These are phyloP conservation scores for Cottoperca gobio DNA, from an alignment of 2,797 vertebrate genomes.

Conservation along the genomic window DNA sequence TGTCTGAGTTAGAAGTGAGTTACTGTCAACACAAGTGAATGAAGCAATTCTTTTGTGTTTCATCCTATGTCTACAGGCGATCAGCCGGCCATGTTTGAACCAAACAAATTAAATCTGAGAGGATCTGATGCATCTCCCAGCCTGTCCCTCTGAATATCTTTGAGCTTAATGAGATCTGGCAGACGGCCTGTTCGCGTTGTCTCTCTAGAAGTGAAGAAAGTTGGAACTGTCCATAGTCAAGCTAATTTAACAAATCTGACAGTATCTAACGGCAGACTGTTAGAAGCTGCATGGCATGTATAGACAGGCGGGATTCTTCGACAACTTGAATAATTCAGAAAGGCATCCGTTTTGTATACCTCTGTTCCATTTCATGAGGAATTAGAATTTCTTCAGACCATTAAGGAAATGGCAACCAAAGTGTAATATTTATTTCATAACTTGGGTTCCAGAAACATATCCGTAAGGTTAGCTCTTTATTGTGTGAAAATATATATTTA, in stretches of 20 bases:
- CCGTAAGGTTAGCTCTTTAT: no score
- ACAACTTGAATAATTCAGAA: conserved; percentile 8
- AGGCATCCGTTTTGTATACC: neutral
- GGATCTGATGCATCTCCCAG: conserved; percentile 63
- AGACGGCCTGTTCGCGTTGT: conserved; percentile 56
- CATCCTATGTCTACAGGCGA: conserved; percentile 60
- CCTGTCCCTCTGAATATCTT: conserved; percentile 64
- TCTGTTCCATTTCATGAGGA: neutral
- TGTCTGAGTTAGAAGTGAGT: conserved; percentile 30
- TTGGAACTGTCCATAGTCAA: conserved; percentile 54
- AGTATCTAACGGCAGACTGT: conserved; percentile 17
- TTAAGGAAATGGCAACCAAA: neutral
- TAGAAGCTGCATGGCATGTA: conserved; percentile 4
- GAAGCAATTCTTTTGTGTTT: conserved; percentile 43
- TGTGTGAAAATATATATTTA: neutral
- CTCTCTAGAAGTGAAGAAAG: conserved; percentile 62
- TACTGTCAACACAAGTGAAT: conserved; percentile 40
- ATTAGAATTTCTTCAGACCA: neutral
- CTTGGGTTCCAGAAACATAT: neutral
- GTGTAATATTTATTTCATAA: neutral
- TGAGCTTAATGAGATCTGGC: conserved; percentile 73
- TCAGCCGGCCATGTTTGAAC: conserved; percentile 56
- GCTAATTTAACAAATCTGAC: conserved; percentile 69
- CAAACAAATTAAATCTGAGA: conserved; percentile 73
- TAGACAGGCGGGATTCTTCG: neutral